Evolutionary conservation across 2,888 invertebrate genomes (phyloP), one percentile per base, ranked within the genome.

Genomic region (Ommatoiulus sabulosus): DNA sequence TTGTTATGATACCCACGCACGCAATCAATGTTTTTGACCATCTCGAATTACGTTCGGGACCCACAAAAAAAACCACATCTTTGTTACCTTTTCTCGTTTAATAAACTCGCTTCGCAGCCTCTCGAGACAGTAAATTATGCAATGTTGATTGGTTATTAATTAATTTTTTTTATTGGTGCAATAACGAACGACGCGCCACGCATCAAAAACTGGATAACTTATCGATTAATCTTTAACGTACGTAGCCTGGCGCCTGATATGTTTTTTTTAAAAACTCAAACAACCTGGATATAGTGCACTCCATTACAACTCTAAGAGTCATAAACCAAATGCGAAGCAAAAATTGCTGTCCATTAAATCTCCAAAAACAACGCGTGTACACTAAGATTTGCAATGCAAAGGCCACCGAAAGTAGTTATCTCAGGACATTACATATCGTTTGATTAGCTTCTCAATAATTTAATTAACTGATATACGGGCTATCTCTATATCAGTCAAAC

Each of bases 1-100:
- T 57, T 10, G 57, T 57, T 57, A 57, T 57, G 57, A 57, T 57
- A 57, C 57, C 57, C 57, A 57, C 57, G 57, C 57, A 57, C 57
- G 57, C 57, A 57, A 57, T 57, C 57, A 57, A 15, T 57, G 57
- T 57, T 57, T 15, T 15, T 15, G 17, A 57, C 57, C 15, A 4
- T 57, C 57, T 57, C 7, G 15, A 57, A 15, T 57, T 57, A 57
- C 57, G 10, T 57, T 57, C 57, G 57, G 17, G 15, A n/a, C 46
- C 4, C 6, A 46, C 46, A 4, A 57, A 15, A 57, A 57, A 57
- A 57, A 46, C 46, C 46, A 10, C 57, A 57, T 57, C 57, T 57
- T 15, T 57, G 57, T 57, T 57, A 4, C 46, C 15, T 57, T 57
- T 57, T 57, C 17, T 57, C 57, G 15, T 15, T 57, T 57, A 57